A percentile compares a stretch with the other conserved stretches of the same genome.
phyloP scores from a whole-genome alignment of 2,888 invertebrate genomes.

The Druceiella hillmani region DNA sequence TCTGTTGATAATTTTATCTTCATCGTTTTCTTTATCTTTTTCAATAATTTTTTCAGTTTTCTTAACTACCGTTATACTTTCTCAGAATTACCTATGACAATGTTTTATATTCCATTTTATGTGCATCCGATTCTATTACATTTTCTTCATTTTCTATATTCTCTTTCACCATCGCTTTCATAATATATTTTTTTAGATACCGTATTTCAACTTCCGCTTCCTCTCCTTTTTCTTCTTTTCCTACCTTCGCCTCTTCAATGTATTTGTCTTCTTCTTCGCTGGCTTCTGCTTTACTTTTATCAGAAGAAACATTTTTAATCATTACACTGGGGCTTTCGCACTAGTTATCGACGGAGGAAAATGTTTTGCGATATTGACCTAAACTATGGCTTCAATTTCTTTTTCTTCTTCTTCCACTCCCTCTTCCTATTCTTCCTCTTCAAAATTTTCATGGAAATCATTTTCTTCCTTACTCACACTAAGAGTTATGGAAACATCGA shows the following conservation, averaged over 20 bases:
- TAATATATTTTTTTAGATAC: conserved; percentile 12
- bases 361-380: not conserved
- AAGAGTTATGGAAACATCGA: conserved; percentile 6
- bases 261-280: conserved; percentile 19
- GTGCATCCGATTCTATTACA: conserved; percentile 16
- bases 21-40: not conserved
- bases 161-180: conserved; percentile 9
- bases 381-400: conserved; percentile 20
- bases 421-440: conserved; percentile 26
- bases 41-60: not conserved
- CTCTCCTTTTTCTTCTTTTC: too few species aligned
- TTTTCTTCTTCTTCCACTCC: conserved; percentile 20
- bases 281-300: too few species aligned
- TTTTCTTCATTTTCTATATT: too few species aligned
- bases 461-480: conserved; percentile 11
- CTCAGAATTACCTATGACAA: conserved; percentile 8
- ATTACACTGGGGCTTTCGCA: too few species aligned
- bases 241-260: conserved; percentile 8
- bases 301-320: too few species aligned
- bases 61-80: not conserved
- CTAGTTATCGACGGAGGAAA: not conserved
- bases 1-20: not conserved
- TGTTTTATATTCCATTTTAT: conserved; percentile 16
- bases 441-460: conserved; percentile 14
- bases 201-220: conserved; percentile 16